A percentile compares a stretch with the other conserved stretches of the same genome.
Evolutionary conservation across 2,888 invertebrate genomes (phyloP).

Genomic region (Scaptomyza parva): DNA sequence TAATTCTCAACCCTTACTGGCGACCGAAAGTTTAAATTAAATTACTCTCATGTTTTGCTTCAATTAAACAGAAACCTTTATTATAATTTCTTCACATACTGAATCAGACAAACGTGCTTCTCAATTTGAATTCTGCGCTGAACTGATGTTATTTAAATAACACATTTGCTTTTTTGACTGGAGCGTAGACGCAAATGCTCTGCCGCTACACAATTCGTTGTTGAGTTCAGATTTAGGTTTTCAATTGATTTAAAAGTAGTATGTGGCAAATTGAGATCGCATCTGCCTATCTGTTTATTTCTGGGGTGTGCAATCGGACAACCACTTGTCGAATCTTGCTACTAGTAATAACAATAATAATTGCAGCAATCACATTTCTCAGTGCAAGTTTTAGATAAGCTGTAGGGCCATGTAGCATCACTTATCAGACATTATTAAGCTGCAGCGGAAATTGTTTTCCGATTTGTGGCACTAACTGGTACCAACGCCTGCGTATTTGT

Average conservation of each 20-base stretch:
- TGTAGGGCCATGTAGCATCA: conserved; percentile 18
- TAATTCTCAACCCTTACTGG: conserved; percentile 21
- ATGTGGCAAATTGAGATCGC: conserved; percentile 15
- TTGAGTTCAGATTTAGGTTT: conserved; percentile 45
- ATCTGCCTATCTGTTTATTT: conserved; percentile 19
- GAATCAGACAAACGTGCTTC: conserved; percentile 17
- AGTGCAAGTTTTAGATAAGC: conserved; percentile 40
- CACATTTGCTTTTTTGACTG: conserved; percentile 5
- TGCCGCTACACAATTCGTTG: conserved; percentile 12
- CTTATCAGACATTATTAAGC: conserved; percentile 21
- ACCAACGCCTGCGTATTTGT: conserved; percentile 7
- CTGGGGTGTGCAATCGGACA: conserved; percentile 1
- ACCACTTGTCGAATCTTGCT: conserved; percentile 15
- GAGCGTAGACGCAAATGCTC: conserved; percentile 10
- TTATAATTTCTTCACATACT: conserved; percentile 25
- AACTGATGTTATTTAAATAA: conserved; percentile 32
- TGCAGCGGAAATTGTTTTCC: conserved; percentile 38
- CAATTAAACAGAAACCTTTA: conserved; percentile 37
- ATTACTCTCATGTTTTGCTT: conserved; percentile 30
- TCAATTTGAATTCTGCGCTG: conserved; percentile 35
- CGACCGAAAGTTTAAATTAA: conserved; percentile 21
- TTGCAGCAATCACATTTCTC: conserved; percentile 47
- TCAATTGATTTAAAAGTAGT: conserved; percentile 54
- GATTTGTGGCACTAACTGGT: conserved; percentile 11
- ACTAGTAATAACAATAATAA: conserved; percentile 30